Evolutionary conservation across 1,140 invertebrate species (phyloP).

Genomic region (Aphis gossypii): DNA sequence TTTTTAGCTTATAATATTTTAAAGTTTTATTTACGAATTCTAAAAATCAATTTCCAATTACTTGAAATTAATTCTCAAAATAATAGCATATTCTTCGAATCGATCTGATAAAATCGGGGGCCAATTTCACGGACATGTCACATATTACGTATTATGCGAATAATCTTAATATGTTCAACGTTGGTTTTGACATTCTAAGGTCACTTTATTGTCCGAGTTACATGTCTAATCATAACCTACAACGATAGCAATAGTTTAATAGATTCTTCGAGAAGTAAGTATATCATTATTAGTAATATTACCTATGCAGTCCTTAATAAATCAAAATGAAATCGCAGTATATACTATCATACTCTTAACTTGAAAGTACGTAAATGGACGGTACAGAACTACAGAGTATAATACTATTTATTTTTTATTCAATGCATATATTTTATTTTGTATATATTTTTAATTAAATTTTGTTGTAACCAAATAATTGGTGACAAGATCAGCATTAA

Average conservation of each 20-base stretch:
- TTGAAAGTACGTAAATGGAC: not conserved
- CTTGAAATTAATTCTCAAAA: too few species aligned
- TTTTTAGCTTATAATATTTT: too few species aligned
- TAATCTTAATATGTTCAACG: not conserved
- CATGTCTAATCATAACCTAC: not conserved
- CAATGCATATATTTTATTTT: not conserved
- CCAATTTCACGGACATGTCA: too few species aligned
- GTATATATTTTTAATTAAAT: not conserved
- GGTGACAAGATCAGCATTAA: not conserved
- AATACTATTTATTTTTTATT: slow-evolving; percentile 4
- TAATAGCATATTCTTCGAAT: too few species aligned
- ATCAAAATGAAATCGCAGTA: not conserved
- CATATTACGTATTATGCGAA: not conserved
- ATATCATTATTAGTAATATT: not conserved
- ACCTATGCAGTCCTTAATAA: not conserved
- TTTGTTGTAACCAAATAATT: not conserved
- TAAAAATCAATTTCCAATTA: too few species aligned
- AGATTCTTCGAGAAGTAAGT: not conserved
- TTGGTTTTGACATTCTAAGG: not conserved
- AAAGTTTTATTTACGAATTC: too few species aligned
- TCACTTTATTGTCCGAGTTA: not conserved
- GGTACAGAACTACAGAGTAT: not conserved
- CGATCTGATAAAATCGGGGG: too few species aligned
- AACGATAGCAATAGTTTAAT: not conserved
- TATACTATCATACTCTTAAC: not conserved